These are phyloP conservation scores for Anolis apletophallus DNA, from an alignment of 2,797 vertebrate genomes.

Conservation along the genomic window DNA sequence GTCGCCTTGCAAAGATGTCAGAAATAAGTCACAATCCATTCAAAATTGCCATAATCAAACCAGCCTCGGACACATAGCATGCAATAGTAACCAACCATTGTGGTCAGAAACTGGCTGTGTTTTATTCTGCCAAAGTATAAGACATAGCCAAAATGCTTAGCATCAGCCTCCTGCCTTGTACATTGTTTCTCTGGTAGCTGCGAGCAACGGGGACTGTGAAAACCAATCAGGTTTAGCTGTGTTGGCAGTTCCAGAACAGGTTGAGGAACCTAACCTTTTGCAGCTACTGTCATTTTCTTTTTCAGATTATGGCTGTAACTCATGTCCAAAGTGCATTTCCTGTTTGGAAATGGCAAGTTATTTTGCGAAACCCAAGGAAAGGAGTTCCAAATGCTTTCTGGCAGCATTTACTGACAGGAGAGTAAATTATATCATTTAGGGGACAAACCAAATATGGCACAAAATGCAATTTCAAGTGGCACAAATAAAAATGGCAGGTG, in stretches of 20 bases:
- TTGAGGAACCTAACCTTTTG: not conserved
- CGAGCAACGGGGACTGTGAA: not conserved
- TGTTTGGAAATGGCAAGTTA: not conserved
- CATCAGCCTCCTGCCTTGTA: not conserved
- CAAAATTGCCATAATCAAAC: not conserved
- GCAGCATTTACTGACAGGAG: constrained; percentile 19
- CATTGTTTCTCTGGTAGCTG: no score
- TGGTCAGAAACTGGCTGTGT: not conserved
- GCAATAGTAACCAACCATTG: no score
- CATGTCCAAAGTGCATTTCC: not conserved
- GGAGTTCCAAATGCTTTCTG: constrained; percentile 20
- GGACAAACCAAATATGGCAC: not conserved
- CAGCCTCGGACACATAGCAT: not conserved
- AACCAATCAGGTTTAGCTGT: not conserved
- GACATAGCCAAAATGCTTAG: no score
- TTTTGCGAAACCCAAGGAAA: not conserved
- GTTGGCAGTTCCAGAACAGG: not conserved
- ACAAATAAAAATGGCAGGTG: not conserved
- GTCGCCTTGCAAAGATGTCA: no score
- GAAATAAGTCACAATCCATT: not conserved
- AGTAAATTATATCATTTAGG: constrained; percentile 31
- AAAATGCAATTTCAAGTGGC: no score
- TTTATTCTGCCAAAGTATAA: not conserved
- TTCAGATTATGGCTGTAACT: not conserved
- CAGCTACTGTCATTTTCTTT: not conserved